phyloP scores from a whole-genome alignment of 1,140 invertebrate species.

The Notospermus geniculatus region DNA sequence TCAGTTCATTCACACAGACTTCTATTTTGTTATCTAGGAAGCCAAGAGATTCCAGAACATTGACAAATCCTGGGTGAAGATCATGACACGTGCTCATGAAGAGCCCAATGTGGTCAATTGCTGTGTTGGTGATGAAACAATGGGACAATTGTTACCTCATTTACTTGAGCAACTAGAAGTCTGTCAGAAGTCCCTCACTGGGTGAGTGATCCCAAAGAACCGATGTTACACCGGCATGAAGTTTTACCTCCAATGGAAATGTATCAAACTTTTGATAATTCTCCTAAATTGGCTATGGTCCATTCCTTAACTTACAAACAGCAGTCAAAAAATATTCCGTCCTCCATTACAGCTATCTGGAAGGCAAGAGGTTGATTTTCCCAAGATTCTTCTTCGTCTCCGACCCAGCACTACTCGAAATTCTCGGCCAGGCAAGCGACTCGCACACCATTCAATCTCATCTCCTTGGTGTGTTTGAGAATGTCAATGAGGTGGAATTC shows the following conservation, averaged over 20 bases:
- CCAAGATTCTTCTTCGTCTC: conserved; percentile 97
- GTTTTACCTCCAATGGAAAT: too few species aligned
- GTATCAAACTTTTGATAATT: too few species aligned
- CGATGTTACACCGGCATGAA: too few species aligned
- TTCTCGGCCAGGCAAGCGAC: conserved; percentile 93
- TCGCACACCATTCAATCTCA: conserved; percentile 95
- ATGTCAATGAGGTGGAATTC: conserved; percentile 87
- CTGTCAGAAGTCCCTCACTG: conserved; percentile 94
- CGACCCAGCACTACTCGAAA: conserved; percentile 91
- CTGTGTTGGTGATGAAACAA: conserved; percentile 90
- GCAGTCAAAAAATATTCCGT: neutral
- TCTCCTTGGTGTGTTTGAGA: conserved; percentile 93
- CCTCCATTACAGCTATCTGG: conserved; percentile 72
- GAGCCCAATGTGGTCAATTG: conserved; percentile 90
- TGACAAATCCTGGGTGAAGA: conserved; percentile 97
- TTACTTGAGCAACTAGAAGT: conserved; percentile 92
- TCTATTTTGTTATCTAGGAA: conserved; percentile 46
- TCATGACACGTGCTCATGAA: conserved; percentile 94
- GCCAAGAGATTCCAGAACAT: conserved; percentile 82
- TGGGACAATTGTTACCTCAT: conserved; percentile 88
- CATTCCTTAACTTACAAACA: neutral
- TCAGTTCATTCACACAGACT: too few species aligned
- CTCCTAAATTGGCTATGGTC: too few species aligned
- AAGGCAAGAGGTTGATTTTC: conserved; percentile 93
- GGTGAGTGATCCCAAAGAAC: conserved; percentile 58